A percentile compares a stretch with the other conserved stretches of the same genome.
phyloP scores from a whole-genome alignment of 2,113 vertebrate genomes.

The Coturnix japonica region DNA sequence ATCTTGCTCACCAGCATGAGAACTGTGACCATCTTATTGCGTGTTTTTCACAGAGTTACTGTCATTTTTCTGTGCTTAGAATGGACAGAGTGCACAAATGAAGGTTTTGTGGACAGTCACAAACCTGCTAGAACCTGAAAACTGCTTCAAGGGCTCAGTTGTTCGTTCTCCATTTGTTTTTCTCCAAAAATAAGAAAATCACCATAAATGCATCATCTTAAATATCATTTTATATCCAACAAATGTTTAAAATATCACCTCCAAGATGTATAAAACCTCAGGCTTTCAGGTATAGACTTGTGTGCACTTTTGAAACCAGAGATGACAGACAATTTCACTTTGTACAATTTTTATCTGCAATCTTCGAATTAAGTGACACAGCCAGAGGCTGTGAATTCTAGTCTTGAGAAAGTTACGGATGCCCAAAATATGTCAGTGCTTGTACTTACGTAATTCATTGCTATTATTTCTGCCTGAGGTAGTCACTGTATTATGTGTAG shows the following conservation, averaged over 20 bases:
- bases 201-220: background rate
- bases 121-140: background rate
- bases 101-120: background rate
- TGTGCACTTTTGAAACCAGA: background rate
- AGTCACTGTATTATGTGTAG: background rate
- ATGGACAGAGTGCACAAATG: background rate
- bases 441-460: background rate
- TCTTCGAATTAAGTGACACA: background rate
- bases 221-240: background rate
- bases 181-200: background rate
- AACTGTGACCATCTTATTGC: fast-evolving
- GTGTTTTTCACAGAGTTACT: background rate
- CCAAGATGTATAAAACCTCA: background rate
- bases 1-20: background rate
- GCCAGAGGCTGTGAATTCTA: background rate
- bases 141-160: background rate
- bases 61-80: background rate
- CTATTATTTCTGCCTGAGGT: background rate
- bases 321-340: background rate
- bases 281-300: conserved; percentile 6
- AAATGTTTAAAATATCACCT: background rate
- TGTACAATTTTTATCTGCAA: background rate
- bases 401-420: background rate
- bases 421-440: background rate
- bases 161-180: background rate